These are phyloP conservation scores for Galeruca laticollis DNA, from an alignment of 2,888 invertebrate species.

Conservation along the genomic window DNA sequence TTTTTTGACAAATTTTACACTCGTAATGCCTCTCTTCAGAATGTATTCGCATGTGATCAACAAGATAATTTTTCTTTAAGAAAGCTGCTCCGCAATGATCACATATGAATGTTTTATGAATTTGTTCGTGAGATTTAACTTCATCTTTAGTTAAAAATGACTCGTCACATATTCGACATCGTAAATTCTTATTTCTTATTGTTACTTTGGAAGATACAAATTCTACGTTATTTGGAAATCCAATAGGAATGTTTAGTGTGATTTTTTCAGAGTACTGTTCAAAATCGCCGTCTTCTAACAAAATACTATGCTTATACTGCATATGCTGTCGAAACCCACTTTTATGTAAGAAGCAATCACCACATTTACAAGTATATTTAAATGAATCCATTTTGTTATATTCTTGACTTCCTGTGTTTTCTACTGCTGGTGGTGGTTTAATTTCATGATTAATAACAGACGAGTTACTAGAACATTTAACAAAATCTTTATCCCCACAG, in stretches of 20 bases:
- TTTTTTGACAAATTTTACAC: conserved; percentile 55
- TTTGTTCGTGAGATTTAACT: conserved; percentile 39
- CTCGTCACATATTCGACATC: conserved; percentile 35
- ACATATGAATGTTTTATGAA: conserved; percentile 48
- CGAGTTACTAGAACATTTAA: not conserved
- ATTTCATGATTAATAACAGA: not conserved
- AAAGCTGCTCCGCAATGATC: conserved; percentile 50
- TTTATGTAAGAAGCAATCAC: conserved; percentile 38
- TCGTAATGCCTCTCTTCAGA: conserved; percentile 49
- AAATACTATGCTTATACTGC: conserved; percentile 30
- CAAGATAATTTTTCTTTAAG: conserved; percentile 46
- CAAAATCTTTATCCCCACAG: conserved; percentile 12
- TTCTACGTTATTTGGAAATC: conserved; percentile 33
- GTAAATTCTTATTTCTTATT: conserved; percentile 31
- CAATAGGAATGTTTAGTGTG: conserved; percentile 32
- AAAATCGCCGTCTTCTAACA: conserved; percentile 29
- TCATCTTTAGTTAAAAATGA: conserved; percentile 31
- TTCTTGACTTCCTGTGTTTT: conserved; percentile 18
- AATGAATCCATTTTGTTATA: conserved; percentile 28
- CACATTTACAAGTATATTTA: conserved; percentile 40
- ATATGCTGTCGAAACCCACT: conserved; percentile 38
- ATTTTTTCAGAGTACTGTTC: conserved; percentile 32
- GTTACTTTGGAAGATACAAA: conserved; percentile 31
- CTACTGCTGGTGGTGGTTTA: not conserved
- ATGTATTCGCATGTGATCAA: conserved; percentile 52